These are phyloP conservation scores for Leptoteleia sp. DNA, from an alignment of 1,140 invertebrate genomes.

Conservation along the genomic window DNA sequence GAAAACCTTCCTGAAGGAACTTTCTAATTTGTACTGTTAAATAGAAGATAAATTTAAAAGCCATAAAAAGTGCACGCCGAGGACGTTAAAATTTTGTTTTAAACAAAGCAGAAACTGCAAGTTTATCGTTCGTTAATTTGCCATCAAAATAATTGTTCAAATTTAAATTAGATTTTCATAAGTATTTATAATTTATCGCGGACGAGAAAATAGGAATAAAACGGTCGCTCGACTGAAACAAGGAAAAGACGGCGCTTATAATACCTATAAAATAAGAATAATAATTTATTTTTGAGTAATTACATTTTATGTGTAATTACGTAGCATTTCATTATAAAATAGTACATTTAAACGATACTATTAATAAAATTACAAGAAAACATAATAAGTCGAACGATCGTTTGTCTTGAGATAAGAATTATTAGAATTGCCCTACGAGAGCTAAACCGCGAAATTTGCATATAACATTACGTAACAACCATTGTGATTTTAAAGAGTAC, in stretches of 20 bases:
- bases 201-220: too few species aligned
- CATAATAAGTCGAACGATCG: constrained; percentile 13
- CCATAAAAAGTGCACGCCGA: background rate
- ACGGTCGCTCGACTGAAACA: too few species aligned
- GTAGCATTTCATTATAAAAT: constrained; percentile 10
- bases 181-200: too few species aligned
- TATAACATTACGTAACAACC: constrained; percentile 19
- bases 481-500: constrained; percentile 24
- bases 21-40: constrained; percentile 19
- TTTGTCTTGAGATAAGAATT: constrained; percentile 30
- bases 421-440: constrained; percentile 24
- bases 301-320: constrained; percentile 24
- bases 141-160: background rate
- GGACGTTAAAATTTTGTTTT: background rate
- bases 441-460: constrained; percentile 42
- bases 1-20: background rate
- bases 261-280: background rate
- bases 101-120: background rate
- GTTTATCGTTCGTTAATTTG: background rate
- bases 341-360: background rate
- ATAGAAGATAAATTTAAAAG: constrained; percentile 11
- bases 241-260: too few species aligned
- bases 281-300: constrained; percentile 18
- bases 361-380: constrained; percentile 39
- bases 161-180: too few species aligned